Base-by-base conservation (phyloP, 1,140 invertebrate genomes). In the Drosophila kikkawai region DNA sequence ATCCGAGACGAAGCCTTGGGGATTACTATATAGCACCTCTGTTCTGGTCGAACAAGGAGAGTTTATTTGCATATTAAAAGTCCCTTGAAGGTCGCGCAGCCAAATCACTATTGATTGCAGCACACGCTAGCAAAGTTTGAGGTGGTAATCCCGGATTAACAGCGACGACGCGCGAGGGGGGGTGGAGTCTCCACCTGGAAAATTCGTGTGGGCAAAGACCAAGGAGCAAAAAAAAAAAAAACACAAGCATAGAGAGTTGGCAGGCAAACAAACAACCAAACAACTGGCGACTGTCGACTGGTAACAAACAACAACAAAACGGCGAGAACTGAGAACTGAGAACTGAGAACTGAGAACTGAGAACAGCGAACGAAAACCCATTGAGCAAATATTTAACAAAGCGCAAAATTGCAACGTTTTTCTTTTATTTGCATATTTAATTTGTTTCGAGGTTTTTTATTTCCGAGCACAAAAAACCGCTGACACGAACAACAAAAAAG, bases 331-430 rank as follows among this genome's bases (percentile, higher is more conserved):
- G 32, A 36, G 22, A 56, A 55, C 34, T 1, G 51, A 22, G 17
- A 36, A 36, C 17, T 5, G 17, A 36, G 22, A 56, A 55, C 34
- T 1, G 51, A 22, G 17, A 36, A 36, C 17, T 5, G 17, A 41
- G 22, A 53, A 77, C 58, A 69, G 37, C 53, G 50, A 77, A 77
- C 58, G 69, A 64, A 82, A 85, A 82, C 71, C 83, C 82, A 86
- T 86, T 86, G 82, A 86, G 83, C 75, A 86, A 86, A 86, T 86
- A 86, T 86, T 86, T 87, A 86, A 86, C 82, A 86, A 86, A 86
- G 82, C 82, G 83, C 83, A 86, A 87, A 86, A 86, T 86, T 87
- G 82, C 82, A 73, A 67, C 70, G 75, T 79, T 86, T 87, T 79
- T 86, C 83, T 76, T 86, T 82, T 86, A 86, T 86, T 86, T 86